phyloP scores from a whole-genome alignment of 2,113 vertebrate species.

The Ia io region DNA sequence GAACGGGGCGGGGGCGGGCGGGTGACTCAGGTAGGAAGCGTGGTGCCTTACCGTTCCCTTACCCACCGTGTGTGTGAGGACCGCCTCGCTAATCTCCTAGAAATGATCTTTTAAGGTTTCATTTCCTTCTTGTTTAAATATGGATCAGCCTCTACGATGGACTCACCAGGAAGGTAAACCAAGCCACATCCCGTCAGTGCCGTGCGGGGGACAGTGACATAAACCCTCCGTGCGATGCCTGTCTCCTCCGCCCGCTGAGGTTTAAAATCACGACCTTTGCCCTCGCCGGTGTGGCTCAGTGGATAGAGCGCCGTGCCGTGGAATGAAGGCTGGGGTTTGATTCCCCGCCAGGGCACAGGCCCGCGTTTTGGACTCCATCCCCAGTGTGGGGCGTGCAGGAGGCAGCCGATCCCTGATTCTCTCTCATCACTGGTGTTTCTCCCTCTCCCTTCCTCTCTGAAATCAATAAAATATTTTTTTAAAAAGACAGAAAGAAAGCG shows the following conservation, averaged over 20 bases:
- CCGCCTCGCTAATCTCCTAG: constrained; percentile 53
- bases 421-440: no score
- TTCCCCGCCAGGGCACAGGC: no score
- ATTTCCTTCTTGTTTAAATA: constrained; percentile 68
- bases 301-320: no score
- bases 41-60: constrained; percentile 27
- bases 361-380: no score
- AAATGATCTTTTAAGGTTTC: constrained; percentile 72
- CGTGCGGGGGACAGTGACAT: neutral
- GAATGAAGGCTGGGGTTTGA: no score
- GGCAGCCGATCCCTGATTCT: no score
- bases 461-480: no score
- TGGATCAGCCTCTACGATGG: constrained; percentile 47
- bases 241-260: neutral
- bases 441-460: no score
- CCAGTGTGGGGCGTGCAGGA: no score
- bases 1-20: neutral
- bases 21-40: neutral
- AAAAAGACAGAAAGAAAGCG: neutral
- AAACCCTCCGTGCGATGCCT: constrained; percentile 2
- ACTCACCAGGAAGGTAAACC: constrained; percentile 53
- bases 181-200: constrained; percentile 26
- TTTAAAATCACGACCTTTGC: constrained; percentile 2
- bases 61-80: neutral
- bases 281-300: no score